Percentiles rank a stretch among this genome's conserved stretches.
Conservation (phyloP, 2,888 invertebrate genomes). For the Polydrusus pterygomalis region DNA sequence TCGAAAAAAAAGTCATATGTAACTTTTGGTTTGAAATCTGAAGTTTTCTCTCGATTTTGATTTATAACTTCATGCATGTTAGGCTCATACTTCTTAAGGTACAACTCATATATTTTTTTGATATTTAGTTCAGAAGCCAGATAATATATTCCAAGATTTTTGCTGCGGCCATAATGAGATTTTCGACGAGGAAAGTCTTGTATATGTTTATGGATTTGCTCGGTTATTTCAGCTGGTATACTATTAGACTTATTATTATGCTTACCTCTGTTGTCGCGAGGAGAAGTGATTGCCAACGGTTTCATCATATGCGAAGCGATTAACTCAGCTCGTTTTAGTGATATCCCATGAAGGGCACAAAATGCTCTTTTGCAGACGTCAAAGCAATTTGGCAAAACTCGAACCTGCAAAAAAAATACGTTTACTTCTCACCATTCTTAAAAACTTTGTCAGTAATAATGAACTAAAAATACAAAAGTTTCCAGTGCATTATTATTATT, state of each 20-base stretch:
- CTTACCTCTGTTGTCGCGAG: background rate
- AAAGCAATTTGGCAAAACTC: background rate
- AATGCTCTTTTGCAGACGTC: background rate
- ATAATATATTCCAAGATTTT: background rate
- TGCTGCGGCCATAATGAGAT: background rate
- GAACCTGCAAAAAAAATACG: background rate
- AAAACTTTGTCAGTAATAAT: background rate
- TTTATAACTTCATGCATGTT: too few relatives aligned
- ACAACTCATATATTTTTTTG: background rate
- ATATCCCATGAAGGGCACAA: background rate
- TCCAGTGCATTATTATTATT: background rate
- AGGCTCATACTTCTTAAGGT: background rate
- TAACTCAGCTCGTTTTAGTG: background rate
- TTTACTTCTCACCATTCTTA: too few relatives aligned
- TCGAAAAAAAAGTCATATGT: background rate
- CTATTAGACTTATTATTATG: background rate
- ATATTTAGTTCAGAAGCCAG: background rate
- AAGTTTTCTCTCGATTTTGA: background rate
- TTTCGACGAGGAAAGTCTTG: background rate
- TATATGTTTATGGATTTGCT: background rate
- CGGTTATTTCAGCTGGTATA: background rate
- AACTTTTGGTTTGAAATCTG: background rate
- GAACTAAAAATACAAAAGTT: background rate
- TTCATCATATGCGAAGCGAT: background rate
- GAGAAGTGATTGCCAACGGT: background rate